Evolutionary conservation across 2,113 vertebrate genomes (phyloP), one percentile per base, ranked within the genome.

Genomic region (Elgaria multicarinata): DNA sequence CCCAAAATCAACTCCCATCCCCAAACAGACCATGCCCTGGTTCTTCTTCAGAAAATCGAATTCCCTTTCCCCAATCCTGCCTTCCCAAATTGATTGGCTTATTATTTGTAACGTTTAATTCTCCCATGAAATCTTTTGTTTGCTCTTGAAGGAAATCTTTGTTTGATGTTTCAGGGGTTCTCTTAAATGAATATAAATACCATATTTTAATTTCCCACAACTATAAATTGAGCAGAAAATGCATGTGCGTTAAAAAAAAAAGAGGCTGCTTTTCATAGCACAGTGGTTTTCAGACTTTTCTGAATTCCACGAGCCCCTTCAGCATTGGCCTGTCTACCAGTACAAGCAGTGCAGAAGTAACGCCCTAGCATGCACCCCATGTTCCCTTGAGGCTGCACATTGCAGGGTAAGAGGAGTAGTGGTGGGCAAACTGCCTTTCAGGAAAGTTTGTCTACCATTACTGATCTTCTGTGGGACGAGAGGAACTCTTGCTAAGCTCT

Each of bases 21-120:
- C 46, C 46, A 50, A 39, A 31, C 33, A 24, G 80, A 16, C 18
- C 50, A 31, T 16, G 4, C 24, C 84, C 86, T 85, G 10, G 22
- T 33, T 84, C 39, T 67, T 74, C 83, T 31, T 10, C 42, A 83
- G 78, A 92, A 91, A 90, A 89, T 31, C 6, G 6, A 10, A 62
- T 86, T 28, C 39, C 44, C 86, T 87, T 83, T 75, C 88, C 87
- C 87, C 85, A 88, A n/a, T 82, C n/a, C 33, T n/a, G 16, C 83
- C 13, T 72, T 53, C 90, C 90, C n/a, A 62, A 84, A 86, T 50
- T 89, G 86, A 85, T 84, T 76, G 84, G 9, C 66, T 74, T 91
- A 83, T 92, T 93, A 93, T n/a, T 94, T 94, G 94, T 88, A 13
- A 53, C 12, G 87, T 91, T 90, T 78, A 64, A 58, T 90, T 93